These are phyloP conservation scores for human DNA, from an alignment of 2,113 vertebrate species.

Conservation along the genomic window GRCh38 chr11:117710501-117711000, in stretches of 20 bases:
- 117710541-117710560: not conserved
- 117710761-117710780: not conserved
- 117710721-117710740: not conserved
- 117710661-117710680: not conserved
- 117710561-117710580: not conserved
- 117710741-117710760: not conserved
- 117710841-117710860: not conserved
- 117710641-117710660: not conserved
- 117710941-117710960: not conserved
- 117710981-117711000: no score
- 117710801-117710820: not conserved
- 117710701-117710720: not conserved
- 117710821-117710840: not conserved
- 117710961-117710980: not conserved
- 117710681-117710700: not conserved
- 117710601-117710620: not conserved
- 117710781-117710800: not conserved
- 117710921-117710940: not conserved
- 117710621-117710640: not conserved
- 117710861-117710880: not conserved
- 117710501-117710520: not conserved
- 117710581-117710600: not conserved
- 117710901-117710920: not conserved
- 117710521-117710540: not conserved
- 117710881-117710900: not conserved